Conservation (phyloP, 2,888 invertebrate genomes). For the Melanostoma scalare region DNA sequence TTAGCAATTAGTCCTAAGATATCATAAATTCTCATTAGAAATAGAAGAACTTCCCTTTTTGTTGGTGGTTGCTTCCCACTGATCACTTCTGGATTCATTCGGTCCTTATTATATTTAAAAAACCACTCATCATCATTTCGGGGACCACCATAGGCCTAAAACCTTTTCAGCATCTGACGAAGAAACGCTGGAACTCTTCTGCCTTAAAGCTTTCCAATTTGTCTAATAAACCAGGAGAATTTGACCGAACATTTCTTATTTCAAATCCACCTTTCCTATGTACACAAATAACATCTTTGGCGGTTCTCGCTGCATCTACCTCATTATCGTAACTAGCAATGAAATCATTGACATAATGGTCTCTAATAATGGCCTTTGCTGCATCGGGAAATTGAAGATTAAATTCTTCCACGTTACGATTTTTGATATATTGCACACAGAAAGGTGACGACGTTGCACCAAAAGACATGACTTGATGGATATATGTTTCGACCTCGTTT, state of each 20-base stretch:
- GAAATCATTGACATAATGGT: neutral
- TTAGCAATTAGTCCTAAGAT: too few species aligned
- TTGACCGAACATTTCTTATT: constrained; percentile 1
- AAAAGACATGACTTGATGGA: constrained; percentile 18
- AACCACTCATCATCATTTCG: too few species aligned
- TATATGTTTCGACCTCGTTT: constrained; percentile 31
- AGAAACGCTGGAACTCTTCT: neutral
- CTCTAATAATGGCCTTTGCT: neutral
- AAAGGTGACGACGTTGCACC: constrained; percentile 14
- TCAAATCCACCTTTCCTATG: constrained; percentile 16
- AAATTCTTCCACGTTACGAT: constrained; percentile 4
- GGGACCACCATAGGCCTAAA: too few species aligned
- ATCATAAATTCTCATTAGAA: too few species aligned
- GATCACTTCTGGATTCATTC: too few species aligned
- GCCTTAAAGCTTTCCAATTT: neutral
- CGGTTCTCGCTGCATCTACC: neutral
- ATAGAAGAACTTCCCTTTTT: too few species aligned
- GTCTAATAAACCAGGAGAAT: neutral
- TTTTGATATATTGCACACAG: constrained; percentile 9
- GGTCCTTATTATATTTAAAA: too few species aligned
- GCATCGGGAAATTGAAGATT: constrained; percentile 5
- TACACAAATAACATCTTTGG: constrained; percentile 11
- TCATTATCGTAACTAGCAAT: constrained; percentile 3
- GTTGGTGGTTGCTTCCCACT: too few species aligned
- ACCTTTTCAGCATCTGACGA: too few species aligned